A percentile compares a stretch with the other conserved stretches of the same genome.
Evolutionary conservation across 2,888 invertebrate species (phyloP).

Genomic region (Criorhina ranunculi): DNA sequence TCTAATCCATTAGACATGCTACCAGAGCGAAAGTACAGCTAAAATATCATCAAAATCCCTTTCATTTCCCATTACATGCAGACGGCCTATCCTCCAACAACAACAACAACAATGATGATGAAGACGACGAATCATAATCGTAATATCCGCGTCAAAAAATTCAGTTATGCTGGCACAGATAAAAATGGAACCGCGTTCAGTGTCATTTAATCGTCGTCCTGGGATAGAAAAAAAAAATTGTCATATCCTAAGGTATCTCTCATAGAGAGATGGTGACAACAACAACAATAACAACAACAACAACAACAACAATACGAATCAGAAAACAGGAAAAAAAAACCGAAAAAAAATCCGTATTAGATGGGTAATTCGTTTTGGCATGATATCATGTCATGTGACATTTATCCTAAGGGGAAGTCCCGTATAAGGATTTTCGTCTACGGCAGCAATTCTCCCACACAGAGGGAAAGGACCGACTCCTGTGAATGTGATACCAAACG

Average conservation of each 20-base stretch:
- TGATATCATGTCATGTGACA: conserved; percentile 75
- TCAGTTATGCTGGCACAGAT: conserved; percentile 69
- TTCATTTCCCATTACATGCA: conserved; percentile 41
- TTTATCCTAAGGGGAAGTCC: conserved; percentile 65
- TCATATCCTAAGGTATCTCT: neutral
- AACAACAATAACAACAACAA: conserved; percentile 48
- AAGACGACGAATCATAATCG: conserved; percentile 62
- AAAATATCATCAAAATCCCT: conserved; percentile 47
- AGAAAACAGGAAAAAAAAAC: no score
- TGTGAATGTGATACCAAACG: conserved; percentile 31
- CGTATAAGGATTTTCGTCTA: conserved; percentile 43
- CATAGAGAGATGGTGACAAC: conserved; percentile 34
- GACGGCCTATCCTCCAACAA: neutral
- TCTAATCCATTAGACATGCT: conserved; percentile 75
- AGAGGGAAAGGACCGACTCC: neutral
- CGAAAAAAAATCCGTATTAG: conserved; percentile 65
- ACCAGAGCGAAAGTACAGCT: conserved; percentile 22
- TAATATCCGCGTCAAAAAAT: conserved; percentile 74
- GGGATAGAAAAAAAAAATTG: conserved; percentile 42
- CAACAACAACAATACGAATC: conserved; percentile 4
- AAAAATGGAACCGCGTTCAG: conserved; percentile 66
- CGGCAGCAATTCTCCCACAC: conserved; percentile 38
- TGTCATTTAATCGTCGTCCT: conserved; percentile 59
- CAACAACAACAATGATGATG: neutral
- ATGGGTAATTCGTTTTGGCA: conserved; percentile 77